phyloP scores from a whole-genome alignment of 2,113 vertebrate genomes.

The Eretmochelys imbricata region DNA sequence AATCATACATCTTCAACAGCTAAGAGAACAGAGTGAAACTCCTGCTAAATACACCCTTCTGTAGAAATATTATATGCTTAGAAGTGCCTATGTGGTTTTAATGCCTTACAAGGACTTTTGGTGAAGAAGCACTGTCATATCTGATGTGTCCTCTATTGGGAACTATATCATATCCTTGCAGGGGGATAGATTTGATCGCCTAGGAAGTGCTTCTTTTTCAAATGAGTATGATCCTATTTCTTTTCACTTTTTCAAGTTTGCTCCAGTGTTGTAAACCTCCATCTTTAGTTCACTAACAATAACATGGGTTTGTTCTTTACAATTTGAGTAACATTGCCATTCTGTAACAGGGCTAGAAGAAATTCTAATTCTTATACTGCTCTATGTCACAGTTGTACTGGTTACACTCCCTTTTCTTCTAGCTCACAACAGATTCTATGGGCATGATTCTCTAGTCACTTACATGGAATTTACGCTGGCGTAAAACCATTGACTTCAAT shows the following conservation, averaged over 20 bases:
- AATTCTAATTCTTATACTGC: neutral
- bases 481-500: neutral
- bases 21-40: no score
- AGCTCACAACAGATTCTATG: neutral
- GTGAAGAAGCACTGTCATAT: neutral
- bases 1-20: neutral
- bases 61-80: neutral
- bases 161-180: neutral
- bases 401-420: neutral
- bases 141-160: neutral
- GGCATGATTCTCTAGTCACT: neutral
- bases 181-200: neutral
- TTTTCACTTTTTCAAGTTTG: neutral
- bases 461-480: neutral
- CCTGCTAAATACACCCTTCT: no score
- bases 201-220: neutral
- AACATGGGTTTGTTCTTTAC: neutral
- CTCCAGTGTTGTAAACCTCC: neutral
- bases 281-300: neutral
- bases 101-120: neutral
- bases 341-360: neutral
- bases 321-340: neutral
- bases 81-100: neutral
- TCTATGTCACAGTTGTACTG: neutral
- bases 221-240: neutral